These are phyloP conservation scores for Panopea generosa DNA, from an alignment of 2,888 invertebrate genomes.

Conservation along the genomic window DNA sequence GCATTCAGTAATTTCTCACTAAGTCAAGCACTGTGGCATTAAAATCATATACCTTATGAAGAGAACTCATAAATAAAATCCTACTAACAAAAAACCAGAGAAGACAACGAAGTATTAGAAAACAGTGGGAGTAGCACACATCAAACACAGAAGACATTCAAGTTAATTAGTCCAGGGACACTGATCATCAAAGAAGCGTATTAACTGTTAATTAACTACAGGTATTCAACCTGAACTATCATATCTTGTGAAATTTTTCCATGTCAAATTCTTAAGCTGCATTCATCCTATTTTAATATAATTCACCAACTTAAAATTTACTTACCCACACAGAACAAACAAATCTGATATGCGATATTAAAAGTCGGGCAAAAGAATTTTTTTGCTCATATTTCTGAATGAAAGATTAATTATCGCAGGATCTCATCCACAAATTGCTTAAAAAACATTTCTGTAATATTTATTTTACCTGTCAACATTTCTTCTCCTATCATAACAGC, in stretches of 20 bases:
- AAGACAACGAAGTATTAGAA: too few relatives aligned
- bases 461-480: neutral
- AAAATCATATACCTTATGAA: too few relatives aligned
- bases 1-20: too few relatives aligned
- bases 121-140: neutral
- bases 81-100: too few relatives aligned
- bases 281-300: neutral
- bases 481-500: too few relatives aligned
- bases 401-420: neutral
- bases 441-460: neutral
- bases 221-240: neutral
- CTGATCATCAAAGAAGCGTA: conserved; percentile 13
- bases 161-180: conserved; percentile 9
- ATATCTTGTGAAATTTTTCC: neutral
- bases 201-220: conserved; percentile 4
- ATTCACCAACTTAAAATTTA: too few relatives aligned
- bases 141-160: conserved; percentile 1
- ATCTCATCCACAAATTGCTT: neutral
- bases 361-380: neutral
- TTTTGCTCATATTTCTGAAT: neutral
- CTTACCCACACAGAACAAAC: too few relatives aligned
- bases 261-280: neutral
- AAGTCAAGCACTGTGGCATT: too few relatives aligned
- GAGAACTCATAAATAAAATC: too few relatives aligned
- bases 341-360: too few relatives aligned